Evolutionary conservation across 2,797 vertebrate genomes (phyloP).

Genomic region (Dipus sagitta): DNA sequence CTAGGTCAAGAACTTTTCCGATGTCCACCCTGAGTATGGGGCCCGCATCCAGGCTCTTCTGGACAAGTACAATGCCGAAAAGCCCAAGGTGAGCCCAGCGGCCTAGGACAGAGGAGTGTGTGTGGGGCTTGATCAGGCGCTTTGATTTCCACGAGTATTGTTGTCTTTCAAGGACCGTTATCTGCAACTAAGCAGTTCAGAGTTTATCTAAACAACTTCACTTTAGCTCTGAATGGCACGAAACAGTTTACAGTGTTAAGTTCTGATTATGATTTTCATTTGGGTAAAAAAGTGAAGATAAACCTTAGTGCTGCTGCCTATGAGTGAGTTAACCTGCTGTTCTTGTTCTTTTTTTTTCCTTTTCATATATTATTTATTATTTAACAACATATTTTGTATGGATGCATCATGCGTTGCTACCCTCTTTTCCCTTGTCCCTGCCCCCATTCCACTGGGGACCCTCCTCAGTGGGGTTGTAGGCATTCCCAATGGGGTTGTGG

Average conservation of each 20-base stretch:
- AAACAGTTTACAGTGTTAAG: not conserved
- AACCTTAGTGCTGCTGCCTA: not conserved
- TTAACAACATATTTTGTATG: no score
- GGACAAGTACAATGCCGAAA: slow-evolving; percentile 91
- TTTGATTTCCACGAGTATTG: not conserved
- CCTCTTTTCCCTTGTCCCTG: no score
- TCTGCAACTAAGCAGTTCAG: not conserved
- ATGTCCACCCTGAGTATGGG: slow-evolving; percentile 93
- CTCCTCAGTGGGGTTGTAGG: no score
- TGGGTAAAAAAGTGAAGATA: not conserved
- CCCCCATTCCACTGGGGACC: no score
- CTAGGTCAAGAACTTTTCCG: slow-evolving; percentile 94
- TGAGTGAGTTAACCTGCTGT: not conserved
- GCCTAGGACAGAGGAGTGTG: accelerated
- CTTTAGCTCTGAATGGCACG: not conserved
- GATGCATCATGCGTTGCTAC: no score
- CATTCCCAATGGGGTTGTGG: no score
- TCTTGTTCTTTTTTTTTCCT: slow-evolving; percentile 16
- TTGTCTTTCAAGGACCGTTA: not conserved
- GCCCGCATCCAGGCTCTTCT: slow-evolving; percentile 90
- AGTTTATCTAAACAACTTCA: not conserved
- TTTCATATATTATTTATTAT: not conserved
- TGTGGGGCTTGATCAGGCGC: accelerated
- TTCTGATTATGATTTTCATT: not conserved
- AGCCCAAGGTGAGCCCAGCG: slow-evolving; percentile 87